phyloP scores from a whole-genome alignment of 23 tunicate species.

The Styela clava region DNA sequence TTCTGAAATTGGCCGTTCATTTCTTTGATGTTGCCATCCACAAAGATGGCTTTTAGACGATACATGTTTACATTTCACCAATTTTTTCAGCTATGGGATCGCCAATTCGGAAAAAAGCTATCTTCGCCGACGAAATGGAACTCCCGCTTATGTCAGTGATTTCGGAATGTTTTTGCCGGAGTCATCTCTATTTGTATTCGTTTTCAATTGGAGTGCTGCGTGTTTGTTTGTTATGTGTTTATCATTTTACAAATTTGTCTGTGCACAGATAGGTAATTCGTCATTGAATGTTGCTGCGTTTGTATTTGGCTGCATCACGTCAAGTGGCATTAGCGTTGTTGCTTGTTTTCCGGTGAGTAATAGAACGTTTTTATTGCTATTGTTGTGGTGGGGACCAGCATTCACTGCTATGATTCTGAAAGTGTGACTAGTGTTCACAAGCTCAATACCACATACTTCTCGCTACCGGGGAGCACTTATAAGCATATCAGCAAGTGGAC shows the following conservation, averaged over 20 bases:
- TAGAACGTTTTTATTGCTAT: too few species aligned
- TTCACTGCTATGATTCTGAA: too few species aligned
- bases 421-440: too few species aligned
- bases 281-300: neutral
- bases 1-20: too few species aligned
- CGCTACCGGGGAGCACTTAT: too few species aligned
- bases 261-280: neutral
- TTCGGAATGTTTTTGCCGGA: neutral
- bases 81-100: neutral
- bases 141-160: neutral
- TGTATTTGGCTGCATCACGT: neutral
- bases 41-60: too few species aligned
- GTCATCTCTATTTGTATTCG: neutral
- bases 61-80: too few species aligned
- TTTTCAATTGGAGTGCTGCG: neutral
- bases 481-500: too few species aligned
- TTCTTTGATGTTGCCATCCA: too few species aligned
- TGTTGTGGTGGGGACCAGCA: too few species aligned
- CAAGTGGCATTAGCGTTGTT: neutral
- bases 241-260: neutral
- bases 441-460: too few species aligned
- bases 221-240: neutral
- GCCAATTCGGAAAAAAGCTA: neutral
- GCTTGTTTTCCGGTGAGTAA: neutral
- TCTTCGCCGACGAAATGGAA: neutral